Percentiles rank a stretch among this genome's conserved stretches.
These are phyloP conservation scores for Doris montereyensis DNA, from an alignment of 2,888 invertebrate genomes.

Conservation along the genomic window DNA sequence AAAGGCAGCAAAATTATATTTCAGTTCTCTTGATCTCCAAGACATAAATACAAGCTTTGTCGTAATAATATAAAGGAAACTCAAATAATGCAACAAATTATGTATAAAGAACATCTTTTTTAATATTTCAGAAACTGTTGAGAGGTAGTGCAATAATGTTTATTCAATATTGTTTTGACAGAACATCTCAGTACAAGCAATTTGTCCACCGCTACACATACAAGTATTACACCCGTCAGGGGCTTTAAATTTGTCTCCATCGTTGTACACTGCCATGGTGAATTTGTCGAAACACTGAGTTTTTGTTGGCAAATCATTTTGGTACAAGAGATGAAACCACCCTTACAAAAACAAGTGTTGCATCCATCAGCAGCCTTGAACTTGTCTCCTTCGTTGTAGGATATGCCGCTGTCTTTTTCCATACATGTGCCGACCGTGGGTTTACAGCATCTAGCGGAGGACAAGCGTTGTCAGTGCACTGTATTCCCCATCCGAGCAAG, in stretches of 20 bases:
- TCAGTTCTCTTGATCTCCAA: too few relatives aligned
- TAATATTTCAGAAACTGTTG: too few relatives aligned
- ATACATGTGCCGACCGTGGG: neutral
- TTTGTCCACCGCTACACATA: neutral
- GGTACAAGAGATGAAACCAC: conserved; percentile 14
- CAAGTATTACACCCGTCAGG: conserved; percentile 7
- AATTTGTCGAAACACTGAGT: neutral
- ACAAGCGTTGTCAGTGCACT: too few relatives aligned
- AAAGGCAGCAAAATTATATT: too few relatives aligned
- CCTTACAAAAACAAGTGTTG: conserved; percentile 21
- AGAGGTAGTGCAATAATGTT: too few relatives aligned
- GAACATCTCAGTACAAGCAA: neutral
- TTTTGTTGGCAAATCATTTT: conserved; percentile 3
- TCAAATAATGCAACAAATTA: too few relatives aligned
- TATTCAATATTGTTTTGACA: too few relatives aligned
- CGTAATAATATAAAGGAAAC: too few relatives aligned
- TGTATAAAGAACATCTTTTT: too few relatives aligned
- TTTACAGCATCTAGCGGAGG: too few relatives aligned
- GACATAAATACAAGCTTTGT: too few relatives aligned
- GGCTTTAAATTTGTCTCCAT: neutral
- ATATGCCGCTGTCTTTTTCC: neutral
- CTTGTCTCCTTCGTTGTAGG: neutral
- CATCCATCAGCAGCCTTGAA: conserved; percentile 26
- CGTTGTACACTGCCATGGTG: neutral
- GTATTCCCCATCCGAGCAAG: neutral